phyloP scores from a whole-genome alignment of 2,888 invertebrate species.

The Uropetala carovei region DNA sequence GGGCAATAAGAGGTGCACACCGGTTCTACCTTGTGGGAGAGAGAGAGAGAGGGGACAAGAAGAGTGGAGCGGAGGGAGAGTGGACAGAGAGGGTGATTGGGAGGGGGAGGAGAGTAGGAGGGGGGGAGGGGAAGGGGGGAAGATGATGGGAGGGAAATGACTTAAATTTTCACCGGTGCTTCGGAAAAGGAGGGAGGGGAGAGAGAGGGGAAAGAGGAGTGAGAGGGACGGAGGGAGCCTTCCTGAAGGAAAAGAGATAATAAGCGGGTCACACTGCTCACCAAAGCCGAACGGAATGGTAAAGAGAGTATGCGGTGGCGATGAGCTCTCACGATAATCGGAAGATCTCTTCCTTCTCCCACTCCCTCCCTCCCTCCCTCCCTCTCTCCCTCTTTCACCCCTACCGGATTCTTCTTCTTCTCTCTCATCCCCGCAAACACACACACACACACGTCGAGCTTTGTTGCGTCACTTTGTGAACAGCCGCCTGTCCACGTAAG shows the following conservation, averaged over 20 bases:
- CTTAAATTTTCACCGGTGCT: too few species aligned
- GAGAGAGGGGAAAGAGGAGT: neutral
- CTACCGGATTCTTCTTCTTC: neutral
- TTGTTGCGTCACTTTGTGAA: neutral
- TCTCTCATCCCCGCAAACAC: too few species aligned
- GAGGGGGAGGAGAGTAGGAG: neutral
- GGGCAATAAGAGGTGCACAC: neutral
- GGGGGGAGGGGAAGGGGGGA: neutral
- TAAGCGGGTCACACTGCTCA: slow-evolving; percentile 51
- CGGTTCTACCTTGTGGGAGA: neutral
- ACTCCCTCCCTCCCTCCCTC: neutral
- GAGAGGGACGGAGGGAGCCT: neutral
- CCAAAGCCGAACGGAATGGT: slow-evolving; percentile 41
- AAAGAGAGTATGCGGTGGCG: neutral
- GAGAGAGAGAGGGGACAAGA: neutral
- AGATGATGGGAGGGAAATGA: slow-evolving; percentile 35
- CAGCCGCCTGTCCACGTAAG: neutral
- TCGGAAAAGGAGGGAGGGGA: neutral
- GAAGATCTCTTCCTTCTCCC: neutral
- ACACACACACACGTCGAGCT: neutral
- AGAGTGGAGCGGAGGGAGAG: neutral
- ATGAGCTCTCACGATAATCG: slow-evolving; percentile 40
- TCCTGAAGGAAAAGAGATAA: neutral
- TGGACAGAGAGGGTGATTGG: neutral
- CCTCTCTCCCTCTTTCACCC: neutral